Base-by-base conservation (phyloP, 2,888 invertebrate genomes). In the Cosmia trapezina region DNA sequence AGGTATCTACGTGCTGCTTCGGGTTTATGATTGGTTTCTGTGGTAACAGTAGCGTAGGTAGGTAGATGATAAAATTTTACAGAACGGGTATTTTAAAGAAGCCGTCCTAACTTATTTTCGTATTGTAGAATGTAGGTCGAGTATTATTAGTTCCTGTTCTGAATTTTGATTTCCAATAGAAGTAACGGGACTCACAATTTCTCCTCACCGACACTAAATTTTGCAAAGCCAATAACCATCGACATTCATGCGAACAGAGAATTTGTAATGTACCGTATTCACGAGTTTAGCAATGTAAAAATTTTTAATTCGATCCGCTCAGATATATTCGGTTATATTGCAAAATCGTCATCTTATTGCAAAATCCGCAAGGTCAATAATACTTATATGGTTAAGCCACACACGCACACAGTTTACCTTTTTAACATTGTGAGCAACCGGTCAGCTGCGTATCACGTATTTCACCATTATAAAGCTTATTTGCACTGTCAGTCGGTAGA, bases 391-490 rank as follows among this genome's bases (percentile, higher is more conserved):
- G 87, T 85, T 81, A 78, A 85, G 83, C 71, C 73, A 83, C 77
- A 78, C 81, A 84, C 82, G 83, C 85, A 73, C 70, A 83, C 72
- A 81, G 74, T 80, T 87, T 86, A 87, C 87, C 85, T 87, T 69
- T 83, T 79, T 69, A 77, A 81, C 77, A 76, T 83, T 68, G 73
- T 78, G 72, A 82, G 72, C 63, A 81, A 87, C 86, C 85, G 79
- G 85, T 83, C 81, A 84, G 70, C 73, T 83, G 73, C 81, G 83
- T 82, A 86, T 82, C 87, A 88, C 86, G 86, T 87, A 86, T 85
- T 86, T 83, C 79, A 81, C 86, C 76, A 78, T 78, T 83, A 81
- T 79, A 72, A 80, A 73, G 72, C 64, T 80, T 84, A 85, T 87
- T 85, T 78, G 81, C 83, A 85, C 73, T 78, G 66, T 70, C 73